Base-by-base conservation (phyloP, 1,140 invertebrate genomes). In the Tetragonula clypearis region DNA sequence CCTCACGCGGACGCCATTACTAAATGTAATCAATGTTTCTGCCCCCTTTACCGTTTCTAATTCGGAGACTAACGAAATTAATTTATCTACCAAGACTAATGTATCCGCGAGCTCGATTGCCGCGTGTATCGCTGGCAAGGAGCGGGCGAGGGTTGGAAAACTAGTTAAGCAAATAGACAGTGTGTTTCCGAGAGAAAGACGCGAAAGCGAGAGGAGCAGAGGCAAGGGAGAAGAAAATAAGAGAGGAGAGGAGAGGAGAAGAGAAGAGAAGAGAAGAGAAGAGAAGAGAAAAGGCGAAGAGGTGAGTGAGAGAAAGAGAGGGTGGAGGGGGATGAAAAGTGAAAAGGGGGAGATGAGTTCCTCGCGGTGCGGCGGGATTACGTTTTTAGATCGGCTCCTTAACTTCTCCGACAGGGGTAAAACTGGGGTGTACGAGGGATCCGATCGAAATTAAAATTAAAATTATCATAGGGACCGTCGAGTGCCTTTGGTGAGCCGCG, bases 391-490 rank as follows among this genome's bases (percentile, higher is more conserved):
- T 90, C 89, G 86, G 76, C 86, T 90, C 86, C 86, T 90, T 90
- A 90, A 81, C 80, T 80, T 87, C 80, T 66, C 53, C 72, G 72
- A 41, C 68, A 60, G 74, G 86, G 89, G 77, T 68, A 62, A 77
- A 76, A 41, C 49, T 56, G 65, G 58, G 53, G 74, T 55, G 30
- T 56, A 68, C 66, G 80, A 60, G 72, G 87, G 85, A 88, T 89
- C 80, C 81, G 86, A 92, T 92, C 91, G 92, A 92, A 92, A 93
- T 93, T 92, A 92, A 93, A 93, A 93, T 93, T 92, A 93, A 93
- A 92, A 93, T 93, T 89, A 90, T 92, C 85, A 89, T 88, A 86
- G 88, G 88, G 90, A 89, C 53, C 82, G 80, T 84, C 73, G 66
- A 72, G 77, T 83, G 86, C 85, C 91, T 92, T 93, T 92, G 79